Conservation (phyloP, 2,113 vertebrate species). For the Pipra filicauda region DNA sequence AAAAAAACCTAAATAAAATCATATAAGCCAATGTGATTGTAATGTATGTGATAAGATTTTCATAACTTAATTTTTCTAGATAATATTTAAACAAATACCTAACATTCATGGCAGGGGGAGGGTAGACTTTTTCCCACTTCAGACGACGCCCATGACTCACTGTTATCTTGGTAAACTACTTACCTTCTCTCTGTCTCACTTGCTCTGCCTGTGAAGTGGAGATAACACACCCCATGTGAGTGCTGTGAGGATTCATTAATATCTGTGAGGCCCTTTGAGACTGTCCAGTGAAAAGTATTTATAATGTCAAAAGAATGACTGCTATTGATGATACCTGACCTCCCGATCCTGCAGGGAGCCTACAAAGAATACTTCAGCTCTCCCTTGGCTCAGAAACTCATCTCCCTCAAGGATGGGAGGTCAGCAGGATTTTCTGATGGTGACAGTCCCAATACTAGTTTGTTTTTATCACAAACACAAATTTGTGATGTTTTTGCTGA, state of each 20-base stretch:
- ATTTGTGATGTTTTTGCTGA: neutral
- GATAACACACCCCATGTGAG: neutral
- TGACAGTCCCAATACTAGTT: neutral
- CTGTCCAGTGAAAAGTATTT: neutral
- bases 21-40: neutral
- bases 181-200: constrained; percentile 6
- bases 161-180: constrained; percentile 12
- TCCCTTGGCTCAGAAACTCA: neutral
- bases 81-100: constrained; percentile 22
- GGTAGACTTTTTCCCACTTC: neutral
- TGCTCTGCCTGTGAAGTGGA: neutral
- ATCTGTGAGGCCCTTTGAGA: constrained; percentile 7
- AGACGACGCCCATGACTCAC: neutral
- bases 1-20: neutral
- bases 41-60: constrained; percentile 1
- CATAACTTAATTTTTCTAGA: constrained; percentile 16
- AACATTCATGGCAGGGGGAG: neutral
- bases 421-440: neutral
- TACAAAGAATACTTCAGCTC: neutral
- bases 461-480: neutral
- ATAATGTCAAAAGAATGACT: neutral
- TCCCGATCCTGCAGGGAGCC: neutral
- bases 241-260: neutral
- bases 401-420: neutral
- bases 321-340: neutral